Evolutionary conservation across 2,113 vertebrate species (phyloP).

Genomic region (Onychostoma macrolepis): DNA sequence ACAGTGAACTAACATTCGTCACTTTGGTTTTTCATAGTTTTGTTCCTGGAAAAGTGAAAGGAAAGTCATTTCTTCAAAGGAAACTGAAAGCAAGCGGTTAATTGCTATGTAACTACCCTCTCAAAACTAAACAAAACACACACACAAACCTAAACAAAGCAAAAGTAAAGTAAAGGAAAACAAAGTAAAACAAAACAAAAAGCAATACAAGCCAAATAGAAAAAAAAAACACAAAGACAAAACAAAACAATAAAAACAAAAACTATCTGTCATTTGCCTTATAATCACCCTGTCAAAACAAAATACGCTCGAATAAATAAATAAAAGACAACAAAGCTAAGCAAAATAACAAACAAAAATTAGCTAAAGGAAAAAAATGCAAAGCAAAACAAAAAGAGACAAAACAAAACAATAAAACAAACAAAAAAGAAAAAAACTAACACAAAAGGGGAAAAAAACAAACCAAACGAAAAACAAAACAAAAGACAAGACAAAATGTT

Average conservation of each 20-base stretch:
- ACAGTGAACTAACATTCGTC: background rate
- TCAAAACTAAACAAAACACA: background rate
- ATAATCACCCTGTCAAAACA: background rate
- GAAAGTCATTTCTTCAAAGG: background rate
- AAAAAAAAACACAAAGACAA: background rate
- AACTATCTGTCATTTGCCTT: background rate
- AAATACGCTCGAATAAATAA: background rate
- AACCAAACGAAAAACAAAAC: background rate
- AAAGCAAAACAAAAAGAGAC: background rate
- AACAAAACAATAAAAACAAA: background rate
- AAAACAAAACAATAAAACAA: background rate
- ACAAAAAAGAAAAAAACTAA: background rate
- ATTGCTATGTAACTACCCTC: background rate
- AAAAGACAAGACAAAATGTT: background rate
- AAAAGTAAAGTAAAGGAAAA: background rate
- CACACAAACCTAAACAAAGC: background rate
- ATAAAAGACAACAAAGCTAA: background rate
- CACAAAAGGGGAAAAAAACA: background rate
- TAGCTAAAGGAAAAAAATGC: background rate
- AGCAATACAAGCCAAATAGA: background rate
- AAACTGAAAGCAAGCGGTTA: background rate
- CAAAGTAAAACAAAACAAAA: background rate
- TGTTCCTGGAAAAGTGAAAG: background rate
- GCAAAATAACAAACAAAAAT: background rate
- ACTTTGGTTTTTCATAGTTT: slow-evolving; percentile 2